These are phyloP conservation scores for Brachystomella parvula DNA, from an alignment of 1,140 invertebrate species.

Conservation along the genomic window DNA sequence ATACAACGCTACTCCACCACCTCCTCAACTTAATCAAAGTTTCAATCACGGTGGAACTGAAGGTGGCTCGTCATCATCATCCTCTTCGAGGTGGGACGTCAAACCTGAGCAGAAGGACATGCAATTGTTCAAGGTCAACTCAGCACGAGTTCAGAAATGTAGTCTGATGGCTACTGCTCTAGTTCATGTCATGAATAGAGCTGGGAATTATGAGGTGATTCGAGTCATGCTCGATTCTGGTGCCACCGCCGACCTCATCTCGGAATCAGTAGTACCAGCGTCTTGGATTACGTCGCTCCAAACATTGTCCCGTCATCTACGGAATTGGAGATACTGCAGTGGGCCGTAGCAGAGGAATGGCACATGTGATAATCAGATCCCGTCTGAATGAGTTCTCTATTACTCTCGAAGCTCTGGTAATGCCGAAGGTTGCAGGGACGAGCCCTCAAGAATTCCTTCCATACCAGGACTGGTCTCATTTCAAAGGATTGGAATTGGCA, in stretches of 20 bases:
- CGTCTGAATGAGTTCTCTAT: not conserved
- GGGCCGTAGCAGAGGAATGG: not conserved
- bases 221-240: conserved; percentile 11
- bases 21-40: not conserved
- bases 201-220: not conserved
- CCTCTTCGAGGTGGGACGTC: not conserved
- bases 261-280: not conserved
- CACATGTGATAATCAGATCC: not conserved
- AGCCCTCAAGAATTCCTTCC: not conserved
- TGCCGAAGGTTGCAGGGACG: not conserved
- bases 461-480: conserved; percentile 12
- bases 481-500: conserved; percentile 3
- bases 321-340: not conserved
- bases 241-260: conserved; percentile 2
- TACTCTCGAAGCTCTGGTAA: not conserved
- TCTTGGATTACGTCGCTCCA: not conserved
- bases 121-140: not conserved
- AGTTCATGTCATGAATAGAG: not conserved
- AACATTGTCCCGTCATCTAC: not conserved
- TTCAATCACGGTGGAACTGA: not conserved
- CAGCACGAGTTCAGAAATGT: not conserved
- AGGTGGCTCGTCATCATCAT: not conserved
- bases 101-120: not conserved
- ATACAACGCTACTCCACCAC: not conserved
- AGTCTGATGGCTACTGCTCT: not conserved